Evolutionary conservation across 2,888 invertebrate species (phyloP).

Genomic region (Endotricha flammealis): DNA sequence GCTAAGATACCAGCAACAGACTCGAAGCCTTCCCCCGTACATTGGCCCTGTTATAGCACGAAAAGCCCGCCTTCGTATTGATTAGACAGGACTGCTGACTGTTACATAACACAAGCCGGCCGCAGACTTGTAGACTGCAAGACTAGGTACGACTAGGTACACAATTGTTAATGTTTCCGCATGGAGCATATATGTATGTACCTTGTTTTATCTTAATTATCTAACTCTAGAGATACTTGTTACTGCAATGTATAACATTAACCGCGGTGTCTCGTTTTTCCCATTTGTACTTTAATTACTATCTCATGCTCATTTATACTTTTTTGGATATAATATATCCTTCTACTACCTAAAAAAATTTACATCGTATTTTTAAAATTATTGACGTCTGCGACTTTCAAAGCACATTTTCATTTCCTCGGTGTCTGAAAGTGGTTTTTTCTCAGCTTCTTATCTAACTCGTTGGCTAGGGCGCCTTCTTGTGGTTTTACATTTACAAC

Average conservation of each 20-base stretch:
- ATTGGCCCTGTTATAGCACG: slow-evolving; percentile 58
- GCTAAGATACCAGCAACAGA: slow-evolving; percentile 39
- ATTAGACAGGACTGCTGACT: slow-evolving; percentile 65
- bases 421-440: background rate
- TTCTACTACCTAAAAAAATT: no score
- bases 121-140: slow-evolving; percentile 49
- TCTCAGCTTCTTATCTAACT: slow-evolving; percentile 11
- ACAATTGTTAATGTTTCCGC: slow-evolving; percentile 1
- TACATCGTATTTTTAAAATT: background rate
- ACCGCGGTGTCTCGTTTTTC: no score
- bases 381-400: background rate
- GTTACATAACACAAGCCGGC: slow-evolving; percentile 60
- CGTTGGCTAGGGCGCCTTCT: background rate
- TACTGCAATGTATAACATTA: no score
- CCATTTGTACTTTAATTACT: no score
- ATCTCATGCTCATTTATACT: no score
- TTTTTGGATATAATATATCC: no score
- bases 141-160: slow-evolving; percentile 31
- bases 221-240: no score
- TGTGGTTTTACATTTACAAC: background rate
- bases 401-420: slow-evolving; percentile 2
- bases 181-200: no score
- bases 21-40: slow-evolving; percentile 51
- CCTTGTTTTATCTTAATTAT: no score
- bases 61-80: slow-evolving; percentile 62